Evolutionary conservation across 2,888 invertebrate genomes (phyloP).

Genomic region (Mantis religiosa): DNA sequence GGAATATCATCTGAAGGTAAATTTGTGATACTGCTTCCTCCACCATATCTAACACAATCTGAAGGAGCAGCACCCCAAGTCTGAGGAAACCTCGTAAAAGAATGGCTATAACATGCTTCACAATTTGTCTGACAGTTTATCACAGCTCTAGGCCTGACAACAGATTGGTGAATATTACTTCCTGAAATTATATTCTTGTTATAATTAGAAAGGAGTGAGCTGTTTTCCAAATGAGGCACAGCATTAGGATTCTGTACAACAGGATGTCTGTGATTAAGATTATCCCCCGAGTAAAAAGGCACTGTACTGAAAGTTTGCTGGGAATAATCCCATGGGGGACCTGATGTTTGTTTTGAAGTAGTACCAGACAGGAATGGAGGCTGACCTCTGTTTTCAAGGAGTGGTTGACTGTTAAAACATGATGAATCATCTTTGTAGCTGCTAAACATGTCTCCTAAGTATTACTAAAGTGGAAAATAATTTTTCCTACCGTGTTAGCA

Average conservation of each 20-base stretch:
- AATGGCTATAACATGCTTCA: conserved; percentile 22
- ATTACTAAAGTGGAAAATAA: background rate
- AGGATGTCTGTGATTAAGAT: conserved; percentile 7
- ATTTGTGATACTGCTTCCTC: background rate
- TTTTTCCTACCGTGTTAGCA: conserved; percentile 5
- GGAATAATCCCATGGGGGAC: conserved; percentile 19
- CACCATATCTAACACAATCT: conserved; percentile 1
- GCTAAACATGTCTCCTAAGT: conserved; percentile 13
- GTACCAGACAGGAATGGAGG: background rate
- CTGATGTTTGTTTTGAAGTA: conserved; percentile 16
- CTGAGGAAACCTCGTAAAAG: conserved; percentile 9
- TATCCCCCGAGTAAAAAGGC: conserved; percentile 17
- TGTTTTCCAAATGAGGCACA: conserved; percentile 11
- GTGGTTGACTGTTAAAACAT: conserved; percentile 4
- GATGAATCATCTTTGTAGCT: conserved; percentile 3
- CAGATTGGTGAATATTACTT: conserved; percentile 8
- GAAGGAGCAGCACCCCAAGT: conserved; percentile 10
- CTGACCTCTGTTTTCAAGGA: conserved; percentile 13
- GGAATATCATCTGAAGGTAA: background rate
- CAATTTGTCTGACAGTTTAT: conserved; percentile 25
- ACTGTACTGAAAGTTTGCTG: conserved; percentile 12
- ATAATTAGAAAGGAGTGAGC: conserved; percentile 5
- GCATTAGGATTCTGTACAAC: conserved; percentile 8
- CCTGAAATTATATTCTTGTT: background rate
- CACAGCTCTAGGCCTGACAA: conserved; percentile 25